Base-by-base conservation (phyloP, 1,140 invertebrate genomes). In the Neodiprion virginianus region DNA sequence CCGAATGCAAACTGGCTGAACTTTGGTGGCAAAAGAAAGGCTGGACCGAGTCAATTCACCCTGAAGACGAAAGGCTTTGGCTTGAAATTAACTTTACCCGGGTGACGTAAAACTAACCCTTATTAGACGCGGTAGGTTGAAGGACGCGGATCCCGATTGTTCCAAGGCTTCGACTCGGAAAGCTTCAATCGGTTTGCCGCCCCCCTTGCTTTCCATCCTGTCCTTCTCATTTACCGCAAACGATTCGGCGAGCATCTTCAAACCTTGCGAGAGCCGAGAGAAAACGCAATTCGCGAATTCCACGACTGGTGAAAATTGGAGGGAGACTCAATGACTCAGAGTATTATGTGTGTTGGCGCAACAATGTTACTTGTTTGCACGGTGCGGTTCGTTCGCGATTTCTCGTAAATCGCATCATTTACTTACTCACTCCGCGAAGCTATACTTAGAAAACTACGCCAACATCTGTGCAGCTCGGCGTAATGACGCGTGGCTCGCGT, bases 391-490 rank as follows among this genome's bases (percentile, higher is more conserved):
- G n/a, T 61, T 5, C 28, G 53, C 53, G n/a, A 61, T 61, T 40
- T 17, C 53, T 61, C 53, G 53, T 61, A 17, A 61, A 61, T 61
- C 53, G n/a, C 53, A 61, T 61, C 53, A 61, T 61, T 61, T 61
- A 74, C 67, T 77, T 72, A 70, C 71, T 76, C 68, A 67, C 72
- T 75, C 50, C 68, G 80, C 81, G 72, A 76, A 80, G 82, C 82
- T 85, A 83, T 81, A 83, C 79, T 87, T 86, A 78, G 75, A 74
- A 79, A 74, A 86, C 81, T 81, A 83, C 78, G 80, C 78, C 77
- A 81, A 78, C 84, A 85, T 86, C 81, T 85, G 81, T 71, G 66
- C 72, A 75, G 76, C 76, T 74, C 71, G 74, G 71, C 72, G 73
- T 61, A 12, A 61, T 61, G 28, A 61, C 11, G 11, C n/a, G n/a